Percentiles rank a stretch among this genome's conserved stretches.
These are phyloP conservation scores for Scaptomyza montana DNA, from an alignment of 1,140 invertebrate genomes.

Conservation along the genomic window DNA sequence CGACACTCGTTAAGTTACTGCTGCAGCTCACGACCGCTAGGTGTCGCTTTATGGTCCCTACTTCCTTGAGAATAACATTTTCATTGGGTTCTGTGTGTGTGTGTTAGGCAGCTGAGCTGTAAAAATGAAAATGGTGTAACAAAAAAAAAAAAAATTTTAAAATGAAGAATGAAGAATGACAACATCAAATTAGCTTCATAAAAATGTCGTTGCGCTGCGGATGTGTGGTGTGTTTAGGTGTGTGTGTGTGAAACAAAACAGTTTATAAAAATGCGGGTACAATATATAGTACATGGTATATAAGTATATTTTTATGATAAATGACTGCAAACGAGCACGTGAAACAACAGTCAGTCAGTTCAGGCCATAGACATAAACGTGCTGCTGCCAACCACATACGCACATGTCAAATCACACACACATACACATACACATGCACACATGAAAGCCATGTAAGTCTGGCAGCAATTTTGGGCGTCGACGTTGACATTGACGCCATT, in stretches of 20 bases:
- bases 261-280: constrained; percentile 81
- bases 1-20: constrained; percentile 62
- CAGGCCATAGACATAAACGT: constrained; percentile 74
- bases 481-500: constrained; percentile 80
- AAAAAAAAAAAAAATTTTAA: constrained; percentile 23
- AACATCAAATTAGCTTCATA: constrained; percentile 82
- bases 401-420: constrained; percentile 59
- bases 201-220: constrained; percentile 61
- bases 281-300: constrained; percentile 25
- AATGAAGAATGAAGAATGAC: constrained; percentile 81
- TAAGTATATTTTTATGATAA: constrained; percentile 71
- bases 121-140: constrained; percentile 75
- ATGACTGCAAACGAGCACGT: constrained; percentile 81
- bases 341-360: constrained; percentile 54
- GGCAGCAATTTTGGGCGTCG: constrained; percentile 70
- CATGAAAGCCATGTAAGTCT: constrained; percentile 29
- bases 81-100: not conserved
- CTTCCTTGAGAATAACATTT: constrained; percentile 34
- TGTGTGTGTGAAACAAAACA: constrained; percentile 74
- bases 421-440: constrained; percentile 17
- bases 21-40: constrained; percentile 58
- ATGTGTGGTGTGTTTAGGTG: constrained; percentile 1
- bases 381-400: constrained; percentile 75
- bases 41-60: constrained; percentile 71
- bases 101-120: constrained; percentile 33